Base-by-base conservation (phyloP, 2,888 invertebrate species). In the Hartigia nigra region DNA sequence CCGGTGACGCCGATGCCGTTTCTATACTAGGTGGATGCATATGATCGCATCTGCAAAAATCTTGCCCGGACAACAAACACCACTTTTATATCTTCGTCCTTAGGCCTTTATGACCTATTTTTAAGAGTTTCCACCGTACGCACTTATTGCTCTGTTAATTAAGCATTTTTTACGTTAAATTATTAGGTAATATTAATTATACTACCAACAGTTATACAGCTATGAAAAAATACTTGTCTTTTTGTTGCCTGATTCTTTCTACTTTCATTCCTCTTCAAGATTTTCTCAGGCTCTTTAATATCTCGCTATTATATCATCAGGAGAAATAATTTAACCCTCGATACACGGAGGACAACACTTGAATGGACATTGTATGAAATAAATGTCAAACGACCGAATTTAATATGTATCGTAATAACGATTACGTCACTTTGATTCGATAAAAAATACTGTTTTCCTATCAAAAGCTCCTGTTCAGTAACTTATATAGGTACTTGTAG, bases 31-130 rank as follows among this genome's bases (percentile, higher is more conserved):
- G 75, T 70, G 77, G 75, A 77, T 76, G 77, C 74, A 79, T 77
- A 77, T 75, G 81, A 82, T 81, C 80, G 82, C 81, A 79, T 79
- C 79, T 70, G 82, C 79, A 81, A 81, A 82, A 82, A 81, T 55
- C 9, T 55, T 55, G 55, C 9, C 55, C 55, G 14, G 23, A 55
- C 55, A 23, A 55, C 55, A 23, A 55, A 55, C 23, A 9, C 2
- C 9, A 55, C 55, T 55, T 55, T 55, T 55, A 55, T 55, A 23
- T 23, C 0, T 55, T 55, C 55, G 55, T 55, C 23, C 55, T 55
- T 55, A 9, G 55, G 55, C 55, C 55, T 23, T 55, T 55, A 23
- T 55, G 55, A 55, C 55, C 23, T 23, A 55, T 2, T 55, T 55
- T 55, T 2, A 55, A 23, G 23, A 23, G 5, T 55, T 55, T 55